These are phyloP conservation scores for Drosophila gaucha DNA, from an alignment of 2,888 invertebrate species.

Conservation along the genomic window DNA sequence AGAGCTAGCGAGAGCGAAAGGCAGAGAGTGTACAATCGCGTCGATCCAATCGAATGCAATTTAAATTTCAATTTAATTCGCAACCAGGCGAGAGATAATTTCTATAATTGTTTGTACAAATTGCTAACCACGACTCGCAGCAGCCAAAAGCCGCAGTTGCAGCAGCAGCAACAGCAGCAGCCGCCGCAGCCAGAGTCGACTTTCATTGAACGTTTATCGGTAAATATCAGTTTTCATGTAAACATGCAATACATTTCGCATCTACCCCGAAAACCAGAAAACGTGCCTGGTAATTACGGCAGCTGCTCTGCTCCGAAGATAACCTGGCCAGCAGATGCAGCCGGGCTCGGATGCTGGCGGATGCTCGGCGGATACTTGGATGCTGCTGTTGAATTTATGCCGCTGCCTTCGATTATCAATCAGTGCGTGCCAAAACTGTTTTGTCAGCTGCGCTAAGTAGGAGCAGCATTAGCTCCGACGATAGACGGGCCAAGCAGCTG, in stretches of 20 bases:
- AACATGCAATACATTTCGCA: constrained; percentile 80
- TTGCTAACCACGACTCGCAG: constrained; percentile 72
- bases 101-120: constrained; percentile 80
- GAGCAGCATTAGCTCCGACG: constrained; percentile 61
- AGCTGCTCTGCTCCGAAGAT: constrained; percentile 53
- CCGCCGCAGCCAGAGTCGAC: constrained; percentile 51
- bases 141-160: constrained; percentile 29
- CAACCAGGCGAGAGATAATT: constrained; percentile 76
- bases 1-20: neutral
- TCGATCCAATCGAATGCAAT: constrained; percentile 70
- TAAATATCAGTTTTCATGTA: constrained; percentile 79
- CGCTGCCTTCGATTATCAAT: constrained; percentile 71
- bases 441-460: constrained; percentile 77
- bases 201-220: constrained; percentile 80
- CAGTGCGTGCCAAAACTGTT: constrained; percentile 80
- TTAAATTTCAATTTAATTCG: constrained; percentile 81
- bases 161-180: constrained; percentile 17
- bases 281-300: constrained; percentile 69
- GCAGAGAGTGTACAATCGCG: constrained; percentile 56
- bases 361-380: neutral
- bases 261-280: constrained; percentile 48
- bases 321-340: constrained; percentile 25
- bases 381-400: constrained; percentile 29
- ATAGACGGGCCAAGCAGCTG: constrained; percentile 30
- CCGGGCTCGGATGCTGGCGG: neutral